Evolutionary conservation across 2,797 vertebrate genomes (phyloP), one percentile per base, ranked within the genome.

Genomic region (Sandelia bainsii): DNA sequence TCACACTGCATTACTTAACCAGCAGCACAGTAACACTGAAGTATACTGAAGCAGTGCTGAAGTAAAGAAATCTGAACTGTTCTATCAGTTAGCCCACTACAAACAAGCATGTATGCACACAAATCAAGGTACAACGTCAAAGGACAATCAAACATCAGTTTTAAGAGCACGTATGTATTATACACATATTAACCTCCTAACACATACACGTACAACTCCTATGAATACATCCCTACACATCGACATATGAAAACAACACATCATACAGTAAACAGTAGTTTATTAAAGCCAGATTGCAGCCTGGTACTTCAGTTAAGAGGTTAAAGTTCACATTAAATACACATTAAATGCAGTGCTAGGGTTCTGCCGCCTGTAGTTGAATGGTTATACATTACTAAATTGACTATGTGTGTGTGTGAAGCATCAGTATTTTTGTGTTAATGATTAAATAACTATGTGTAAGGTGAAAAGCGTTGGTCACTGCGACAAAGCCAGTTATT

Each of bases 271-370:
- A 25, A 25, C 25, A 50, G 22, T 16, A 32, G 27, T 45, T 22
- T 20, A 6, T 58, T 62, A 32, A 52, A 39, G 42, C 17, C 29
- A 23, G 45, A 20, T 1, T 19, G 29, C 48, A 77, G 70, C 42
- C n/a, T 69, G 23, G 34, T 72, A 27, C 25, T 49, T 19, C 32
- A 62, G 60, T 8, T 22, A 40, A 4, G 42, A 79, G 56, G 66
- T 76, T 34, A 57, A 73, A 81, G 69, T n/a, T n/a, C n/a, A n/a
- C n/a, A n/a, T n/a, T n/a, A n/a, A n/a, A 25, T 25, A 25, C 25
- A 25, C 62, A 81, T 23, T 62, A 59, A 67, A 34, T 81, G 80
- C 75, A 88, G 63, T 82, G 77, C 69, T 74, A 72, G 27, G 32
- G 27, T 57, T 25, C 25, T 25, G 25, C 25, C 25, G 4, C 2